phyloP scores from a whole-genome alignment of 2,113 vertebrate genomes.

The Hippocampus zosterae region DNA sequence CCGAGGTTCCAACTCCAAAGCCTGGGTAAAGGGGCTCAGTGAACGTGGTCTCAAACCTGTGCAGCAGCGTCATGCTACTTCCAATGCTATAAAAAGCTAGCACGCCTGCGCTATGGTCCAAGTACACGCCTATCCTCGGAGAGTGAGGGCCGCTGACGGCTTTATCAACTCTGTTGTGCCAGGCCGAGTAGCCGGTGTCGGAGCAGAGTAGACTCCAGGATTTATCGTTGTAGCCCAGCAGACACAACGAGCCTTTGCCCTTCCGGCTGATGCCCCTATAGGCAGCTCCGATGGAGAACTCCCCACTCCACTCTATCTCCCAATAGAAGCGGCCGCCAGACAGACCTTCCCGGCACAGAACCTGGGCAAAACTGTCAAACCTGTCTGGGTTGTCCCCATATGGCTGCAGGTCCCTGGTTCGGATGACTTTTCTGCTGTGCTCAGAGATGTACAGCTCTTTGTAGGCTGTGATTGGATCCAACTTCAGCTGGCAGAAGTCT shows the following conservation, averaged over 20 bases:
- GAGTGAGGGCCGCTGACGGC: constrained; percentile 71
- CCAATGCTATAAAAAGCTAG: constrained; percentile 86
- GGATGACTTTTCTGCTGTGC: constrained; percentile 69
- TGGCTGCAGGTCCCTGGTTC: constrained; percentile 69
- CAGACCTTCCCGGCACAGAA: constrained; percentile 79
- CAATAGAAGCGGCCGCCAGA: constrained; percentile 83
- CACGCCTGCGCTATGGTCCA: constrained; percentile 77
- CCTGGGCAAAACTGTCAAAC: constrained; percentile 87
- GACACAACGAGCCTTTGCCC: constrained; percentile 77
- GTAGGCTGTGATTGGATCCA: constrained; percentile 72
- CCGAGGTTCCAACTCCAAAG: constrained; percentile 85
- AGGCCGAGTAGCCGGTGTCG: constrained; percentile 83
- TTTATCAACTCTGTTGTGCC: constrained; percentile 79
- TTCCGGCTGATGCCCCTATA: constrained; percentile 74
- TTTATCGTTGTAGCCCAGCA: constrained; percentile 81
- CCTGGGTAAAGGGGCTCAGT: constrained; percentile 78
- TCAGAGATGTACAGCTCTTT: constrained; percentile 76
- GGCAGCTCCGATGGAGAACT: constrained; percentile 83
- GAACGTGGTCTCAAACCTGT: constrained; percentile 82
- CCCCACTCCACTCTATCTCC: constrained; percentile 82
- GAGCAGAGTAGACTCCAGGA: constrained; percentile 91
- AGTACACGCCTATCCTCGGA: constrained; percentile 79
- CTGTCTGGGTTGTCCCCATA: constrained; percentile 62
- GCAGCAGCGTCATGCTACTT: constrained; percentile 70
- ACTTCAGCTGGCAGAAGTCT: constrained; percentile 75